Evolutionary conservation across 2,888 invertebrate genomes (phyloP), one percentile per base, ranked within the genome.

Genomic region (Mesochorus sp.): DNA sequence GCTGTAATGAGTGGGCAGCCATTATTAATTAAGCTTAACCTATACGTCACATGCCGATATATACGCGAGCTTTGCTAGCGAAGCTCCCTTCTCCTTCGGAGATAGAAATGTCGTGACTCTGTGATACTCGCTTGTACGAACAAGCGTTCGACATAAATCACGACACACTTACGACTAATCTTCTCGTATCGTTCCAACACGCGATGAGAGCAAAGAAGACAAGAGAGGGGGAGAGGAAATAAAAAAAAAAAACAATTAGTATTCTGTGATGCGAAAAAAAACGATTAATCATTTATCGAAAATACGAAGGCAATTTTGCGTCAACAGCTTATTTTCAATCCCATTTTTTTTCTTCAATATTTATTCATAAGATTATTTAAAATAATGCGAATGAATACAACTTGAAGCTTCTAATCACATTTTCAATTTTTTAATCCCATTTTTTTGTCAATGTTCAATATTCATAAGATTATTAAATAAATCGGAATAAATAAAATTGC

Each of bases 81-180:
- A n/a, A n/a, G n/a, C n/a, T n/a, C n/a, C n/a, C n/a, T n/a, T n/a
- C n/a, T n/a, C n/a, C n/a, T n/a, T n/a, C n/a, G n/a, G n/a, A n/a
- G 24, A 55, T 64, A 53, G 31, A 72, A 72, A 72, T 34, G 55
- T 62, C 62, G 62, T 55, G 72, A 72, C 62, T 72, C 47, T 21
- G 61, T 34, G 62, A 72, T 72, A 42, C 53, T 44, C 44, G 53
- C 19, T 55, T 26, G 4, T 67, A 8, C n/a, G n/a, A n/a, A 42
- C 64, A 64, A 42, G 39, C 62, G 53, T 55, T 47, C 72, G 44
- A 55, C 72, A 64, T 55, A 72, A 72, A 53, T 64, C 44, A 55
- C 55, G 31, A 37, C 49, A 62, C 61, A 42, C 55, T 70, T 59
- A 34, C 62, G 31, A 62, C 61, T 53, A 72, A 64, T 72, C 53